These are phyloP conservation scores for Tiaroga cobitis DNA, from an alignment of 2,797 vertebrate genomes.

Conservation along the genomic window DNA sequence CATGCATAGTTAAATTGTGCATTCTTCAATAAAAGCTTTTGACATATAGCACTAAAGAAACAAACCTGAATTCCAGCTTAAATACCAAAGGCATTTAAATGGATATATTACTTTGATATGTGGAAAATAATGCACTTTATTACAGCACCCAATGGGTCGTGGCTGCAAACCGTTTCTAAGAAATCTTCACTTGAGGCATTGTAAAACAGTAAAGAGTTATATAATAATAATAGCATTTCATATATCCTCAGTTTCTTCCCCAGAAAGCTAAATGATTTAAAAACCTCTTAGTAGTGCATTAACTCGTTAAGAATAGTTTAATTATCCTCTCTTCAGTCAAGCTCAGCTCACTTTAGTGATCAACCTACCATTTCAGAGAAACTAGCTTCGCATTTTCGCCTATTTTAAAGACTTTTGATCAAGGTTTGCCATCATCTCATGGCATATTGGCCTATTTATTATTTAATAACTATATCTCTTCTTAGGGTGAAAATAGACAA, in stretches of 20 bases:
- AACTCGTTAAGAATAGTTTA: background rate
- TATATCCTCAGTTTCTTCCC: background rate
- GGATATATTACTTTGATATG: background rate
- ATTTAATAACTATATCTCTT: background rate
- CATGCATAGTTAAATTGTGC: background rate
- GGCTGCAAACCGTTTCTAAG: slow-evolving; percentile 10
- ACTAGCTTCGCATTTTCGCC: slow-evolving; percentile 17
- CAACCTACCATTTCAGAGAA: slow-evolving; percentile 31
- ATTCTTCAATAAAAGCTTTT: background rate
- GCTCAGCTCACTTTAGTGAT: slow-evolving; percentile 20
- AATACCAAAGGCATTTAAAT: background rate
- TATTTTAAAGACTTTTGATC: slow-evolving; percentile 3
- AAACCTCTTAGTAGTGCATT: background rate
- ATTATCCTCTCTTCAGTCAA: background rate
- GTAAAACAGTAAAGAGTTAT: background rate
- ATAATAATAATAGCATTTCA: background rate
- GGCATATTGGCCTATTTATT: background rate
- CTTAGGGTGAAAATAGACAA: background rate
- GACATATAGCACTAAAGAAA: background rate
- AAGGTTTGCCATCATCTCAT: slow-evolving; percentile 2
- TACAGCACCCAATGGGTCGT: slow-evolving; percentile 13
- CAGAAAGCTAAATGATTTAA: background rate
- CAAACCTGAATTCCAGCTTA: background rate
- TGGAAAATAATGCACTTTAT: background rate
- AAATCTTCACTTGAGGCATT: background rate